phyloP scores from a whole-genome alignment of 2,113 vertebrate species.

The Mustela lutreola region DNA sequence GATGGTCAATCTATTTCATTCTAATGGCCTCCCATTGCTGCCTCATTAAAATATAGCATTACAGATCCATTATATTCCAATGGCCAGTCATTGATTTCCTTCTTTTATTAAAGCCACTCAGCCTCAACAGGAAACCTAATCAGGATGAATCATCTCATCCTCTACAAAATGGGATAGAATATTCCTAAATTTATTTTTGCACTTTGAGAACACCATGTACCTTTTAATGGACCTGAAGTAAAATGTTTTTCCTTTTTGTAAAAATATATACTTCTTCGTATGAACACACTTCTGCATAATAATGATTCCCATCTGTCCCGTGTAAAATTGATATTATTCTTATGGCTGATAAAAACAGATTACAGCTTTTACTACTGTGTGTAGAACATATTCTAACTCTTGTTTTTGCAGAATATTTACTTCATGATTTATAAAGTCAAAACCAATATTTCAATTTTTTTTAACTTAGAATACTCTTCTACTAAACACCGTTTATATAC shows the following conservation, averaged over 20 bases:
- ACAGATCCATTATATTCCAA: slow-evolving; percentile 71
- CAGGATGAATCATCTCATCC: slow-evolving; percentile 65
- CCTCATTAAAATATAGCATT: slow-evolving; percentile 77
- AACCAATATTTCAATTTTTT: not conserved
- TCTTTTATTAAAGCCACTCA: slow-evolving; percentile 75
- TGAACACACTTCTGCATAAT: not conserved
- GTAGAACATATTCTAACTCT: not conserved
- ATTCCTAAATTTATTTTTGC: slow-evolving; percentile 57
- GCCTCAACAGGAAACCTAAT: slow-evolving; percentile 64
- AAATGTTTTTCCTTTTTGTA: not conserved
- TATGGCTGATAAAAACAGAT: not conserved
- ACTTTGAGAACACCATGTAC: slow-evolving; percentile 3
- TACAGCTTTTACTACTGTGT: not conserved
- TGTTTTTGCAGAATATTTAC: not conserved
- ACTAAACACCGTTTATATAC: not conserved
- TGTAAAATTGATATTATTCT: not conserved
- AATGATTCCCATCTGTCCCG: not conserved
- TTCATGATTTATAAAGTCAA: not conserved
- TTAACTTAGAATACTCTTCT: slow-evolving; percentile 4
- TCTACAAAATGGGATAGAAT: slow-evolving; percentile 16
- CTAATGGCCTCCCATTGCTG: slow-evolving; percentile 62
- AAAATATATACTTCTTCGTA: not conserved
- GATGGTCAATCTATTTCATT: slow-evolving; percentile 66
- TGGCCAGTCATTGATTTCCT: slow-evolving; percentile 69
- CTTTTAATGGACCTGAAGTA: slow-evolving; percentile 6